Evolutionary conservation across 2,797 vertebrate species (phyloP), one percentile per base, ranked within the genome.

Genomic region (Leptoclinus maculatus): DNA sequence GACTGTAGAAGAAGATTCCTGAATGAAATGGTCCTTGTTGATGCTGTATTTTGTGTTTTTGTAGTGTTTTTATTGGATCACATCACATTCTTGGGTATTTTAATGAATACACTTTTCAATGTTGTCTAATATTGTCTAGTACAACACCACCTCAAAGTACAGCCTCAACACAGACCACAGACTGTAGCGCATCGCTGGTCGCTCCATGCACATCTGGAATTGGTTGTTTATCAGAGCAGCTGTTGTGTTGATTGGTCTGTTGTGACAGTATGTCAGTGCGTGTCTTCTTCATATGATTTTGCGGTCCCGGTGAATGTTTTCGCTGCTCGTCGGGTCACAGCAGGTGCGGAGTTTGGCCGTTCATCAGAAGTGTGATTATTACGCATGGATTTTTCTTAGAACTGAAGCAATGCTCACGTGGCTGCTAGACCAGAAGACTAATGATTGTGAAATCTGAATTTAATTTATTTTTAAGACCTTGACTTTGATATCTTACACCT

Each of bases 311-410:
- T 70, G 4, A 69, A 17, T 53, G 5, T n/a, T n/a, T n/a, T n/a
- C 11, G 21, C 4, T 66, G 39, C 14, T 63, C 3, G 5, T 38
- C 32, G 9, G 27, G 53, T 76, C 51, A 19, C 56, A 71, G 43
- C 76, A 67, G 62, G 34, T 58, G 67, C 27, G 59, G 13, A 14
- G 9, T 10, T 3, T 36, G 34, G 25, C n/a, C 57, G 67, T 29
- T 71, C 4, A 23, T 29, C 19, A 0, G 29, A 66, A 58, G 19
- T 19, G 1, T 16, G n/a, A 69, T 62, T 62, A 47, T 67, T 54
- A 13, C 9, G 41, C 47, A 41, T 56, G 13, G 23, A 71, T 59
- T 54, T 79, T 74, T 85, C n/a, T 62, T 39, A 45, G 66, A 81
- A 80, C 17, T 32, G 29, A 82, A 27, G 23, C 43, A 57, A 2